Evolutionary conservation across 2,888 invertebrate genomes (phyloP), one percentile per base, ranked within the genome.

Genomic region (Thelaira solivaga): DNA sequence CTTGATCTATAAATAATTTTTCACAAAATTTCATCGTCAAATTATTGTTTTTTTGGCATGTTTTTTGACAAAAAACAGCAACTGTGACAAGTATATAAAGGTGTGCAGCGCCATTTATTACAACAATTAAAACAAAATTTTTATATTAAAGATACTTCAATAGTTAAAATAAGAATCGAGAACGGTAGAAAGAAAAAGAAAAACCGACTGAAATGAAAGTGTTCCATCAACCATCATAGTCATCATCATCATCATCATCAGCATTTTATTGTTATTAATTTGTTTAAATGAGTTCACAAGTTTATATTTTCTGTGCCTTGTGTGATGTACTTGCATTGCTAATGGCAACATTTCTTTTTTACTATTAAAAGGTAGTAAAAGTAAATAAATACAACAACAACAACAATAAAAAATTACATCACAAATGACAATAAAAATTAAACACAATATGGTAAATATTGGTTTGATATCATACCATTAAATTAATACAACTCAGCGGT

Each of bases 401-500:
- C 76, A 67, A 29, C 18, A 61, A 67, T n/a, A 53, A 65, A 41
- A 7, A 20, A 16, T 31, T 59, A 26, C 59, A 73, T 62, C 57
- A 74, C 64, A 47, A 72, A 45, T 31, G 53, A 73, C 77, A 68
- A 55, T 43, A 75, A 68, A 39, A 67, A 67, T 68, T 57, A 72
- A 73, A 73, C 47, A 31, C 64, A 53, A 64, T 47, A 53, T 20
- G 65, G 69, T 64, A 78, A 78, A 78, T 74, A 78, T 78, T 78
- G 62, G 64, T 65, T 69, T 47, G 53, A 65, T 69, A 61, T 74
- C 69, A 78, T 64, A 65, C 65, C 73, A 78, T 78, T 78, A 65
- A 78, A 69, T 74, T 78, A 78, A 74, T 64, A 65, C 45, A 74
- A 74, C 78, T 78, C 78, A 78, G 69, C 78, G 69, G 69, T 53